A percentile compares a stretch with the other conserved stretches of the same genome.
phyloP scores from a whole-genome alignment of 2,113 vertebrate genomes.

The Rhinoptilus africanus region DNA sequence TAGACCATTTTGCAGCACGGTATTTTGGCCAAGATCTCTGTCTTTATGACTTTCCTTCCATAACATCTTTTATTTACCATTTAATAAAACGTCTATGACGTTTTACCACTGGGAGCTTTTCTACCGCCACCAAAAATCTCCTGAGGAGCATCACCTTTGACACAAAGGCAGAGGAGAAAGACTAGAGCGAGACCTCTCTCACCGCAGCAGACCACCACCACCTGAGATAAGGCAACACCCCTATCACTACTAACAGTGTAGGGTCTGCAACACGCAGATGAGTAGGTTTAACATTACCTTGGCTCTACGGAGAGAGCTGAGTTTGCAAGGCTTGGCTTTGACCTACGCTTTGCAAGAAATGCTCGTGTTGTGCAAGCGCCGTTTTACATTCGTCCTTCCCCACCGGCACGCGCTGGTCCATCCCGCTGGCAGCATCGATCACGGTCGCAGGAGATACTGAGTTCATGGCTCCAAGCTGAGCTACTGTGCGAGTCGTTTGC shows the following conservation, averaged over 20 bases:
- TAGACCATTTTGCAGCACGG: neutral
- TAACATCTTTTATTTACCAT: conserved; percentile 14
- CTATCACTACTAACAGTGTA: neutral
- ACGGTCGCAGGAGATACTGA: rapidly evolving
- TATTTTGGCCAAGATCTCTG: neutral
- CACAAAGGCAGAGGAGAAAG: neutral
- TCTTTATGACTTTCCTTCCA: neutral
- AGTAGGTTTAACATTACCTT: neutral
- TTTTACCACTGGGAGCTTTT: neutral
- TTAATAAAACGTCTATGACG: neutral
- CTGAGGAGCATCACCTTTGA: neutral
- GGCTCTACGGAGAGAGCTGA: neutral
- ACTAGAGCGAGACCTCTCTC: neutral
- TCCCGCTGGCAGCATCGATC: neutral
- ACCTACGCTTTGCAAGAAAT: neutral
- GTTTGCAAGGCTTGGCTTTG: rapidly evolving
- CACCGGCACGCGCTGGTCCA: rapidly evolving
- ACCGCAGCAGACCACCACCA: neutral
- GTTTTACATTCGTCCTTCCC: neutral
- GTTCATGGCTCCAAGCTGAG: neutral
- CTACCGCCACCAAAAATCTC: neutral
- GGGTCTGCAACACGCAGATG: neutral
- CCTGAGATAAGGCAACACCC: neutral
- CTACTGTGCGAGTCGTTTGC: rapidly evolving
- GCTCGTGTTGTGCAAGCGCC: neutral